These are phyloP conservation scores for Drosophila rufa DNA, from an alignment of 1,140 invertebrate genomes.

Conservation along the genomic window DNA sequence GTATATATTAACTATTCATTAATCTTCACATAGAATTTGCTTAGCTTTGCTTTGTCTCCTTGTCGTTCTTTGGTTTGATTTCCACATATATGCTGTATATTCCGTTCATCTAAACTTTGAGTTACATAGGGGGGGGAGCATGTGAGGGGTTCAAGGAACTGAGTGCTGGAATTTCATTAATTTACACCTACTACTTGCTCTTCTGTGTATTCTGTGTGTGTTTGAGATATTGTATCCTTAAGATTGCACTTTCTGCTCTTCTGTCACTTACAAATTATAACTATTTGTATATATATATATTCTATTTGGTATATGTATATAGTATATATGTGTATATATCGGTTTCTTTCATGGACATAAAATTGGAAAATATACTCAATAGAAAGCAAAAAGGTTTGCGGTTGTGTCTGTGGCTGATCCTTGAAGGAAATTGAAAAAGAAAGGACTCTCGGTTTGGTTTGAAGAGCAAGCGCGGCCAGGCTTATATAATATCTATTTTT, in stretches of 20 bases:
- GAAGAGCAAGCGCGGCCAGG: conserved; percentile 30
- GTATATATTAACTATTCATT: conserved; percentile 49
- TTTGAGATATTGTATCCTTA: conserved; percentile 19
- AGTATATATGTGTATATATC: conserved; percentile 45
- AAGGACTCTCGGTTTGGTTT: conserved; percentile 11
- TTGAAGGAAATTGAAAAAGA: conserved; percentile 11
- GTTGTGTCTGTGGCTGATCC: background rate
- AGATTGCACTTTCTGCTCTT: conserved; percentile 9
- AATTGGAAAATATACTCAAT: conserved; percentile 53
- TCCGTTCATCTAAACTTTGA: background rate
- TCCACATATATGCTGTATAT: background rate
- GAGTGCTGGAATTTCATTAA: conserved; percentile 39
- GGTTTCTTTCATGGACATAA: conserved; percentile 65
- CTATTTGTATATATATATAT: conserved; percentile 54
- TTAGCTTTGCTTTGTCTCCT: conserved; percentile 32
- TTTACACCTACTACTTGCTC: conserved; percentile 57
- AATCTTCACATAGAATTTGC: conserved; percentile 55
- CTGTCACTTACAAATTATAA: conserved; percentile 59
- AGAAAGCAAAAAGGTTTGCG: background rate
- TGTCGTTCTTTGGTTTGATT: conserved; percentile 53
- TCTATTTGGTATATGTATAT: conserved; percentile 53
- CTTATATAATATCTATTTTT: conserved; percentile 30
- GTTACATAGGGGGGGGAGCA: background rate
- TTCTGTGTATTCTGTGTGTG: conserved; percentile 20
- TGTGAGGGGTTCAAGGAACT: conserved; percentile 25